Evolutionary conservation across 2,797 vertebrate species (phyloP).

Genomic region (Bufotes viridis): DNA sequence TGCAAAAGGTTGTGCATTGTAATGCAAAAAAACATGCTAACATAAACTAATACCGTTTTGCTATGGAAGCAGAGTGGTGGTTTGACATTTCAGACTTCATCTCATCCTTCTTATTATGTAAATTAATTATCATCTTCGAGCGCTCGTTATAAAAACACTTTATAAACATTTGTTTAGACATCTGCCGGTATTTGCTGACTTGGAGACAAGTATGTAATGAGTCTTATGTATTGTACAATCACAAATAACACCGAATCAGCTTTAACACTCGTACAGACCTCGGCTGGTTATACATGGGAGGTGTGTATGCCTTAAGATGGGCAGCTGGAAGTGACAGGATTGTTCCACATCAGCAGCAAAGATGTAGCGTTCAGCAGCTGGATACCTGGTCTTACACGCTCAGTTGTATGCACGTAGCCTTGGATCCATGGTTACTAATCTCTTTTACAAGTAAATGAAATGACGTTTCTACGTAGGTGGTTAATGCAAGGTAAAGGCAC

Average conservation of each 20-base stretch:
- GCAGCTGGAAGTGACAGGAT: conserved; percentile 1
- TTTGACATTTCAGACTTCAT: background rate
- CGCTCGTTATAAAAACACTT: background rate
- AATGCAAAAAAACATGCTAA: background rate
- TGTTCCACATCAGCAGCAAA: background rate
- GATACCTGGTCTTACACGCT: background rate
- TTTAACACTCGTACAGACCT: background rate
- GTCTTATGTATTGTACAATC: background rate
- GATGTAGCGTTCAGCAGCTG: background rate
- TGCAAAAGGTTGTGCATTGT: background rate
- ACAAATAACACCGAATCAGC: background rate
- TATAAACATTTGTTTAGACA: background rate
- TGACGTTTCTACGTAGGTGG: background rate
- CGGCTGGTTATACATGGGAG: background rate
- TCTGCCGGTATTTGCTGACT: background rate
- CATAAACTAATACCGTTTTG: background rate
- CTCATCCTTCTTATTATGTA: background rate
- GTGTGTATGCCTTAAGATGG: background rate
- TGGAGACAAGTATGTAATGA: background rate
- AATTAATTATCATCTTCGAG: background rate
- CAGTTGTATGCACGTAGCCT: background rate
- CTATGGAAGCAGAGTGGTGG: background rate
- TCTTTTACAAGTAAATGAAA: background rate
- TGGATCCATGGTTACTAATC: conserved; percentile 7
- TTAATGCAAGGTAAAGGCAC: background rate